phyloP scores from a whole-genome alignment of 2,888 invertebrate species.

The Epirrita christyi region DNA sequence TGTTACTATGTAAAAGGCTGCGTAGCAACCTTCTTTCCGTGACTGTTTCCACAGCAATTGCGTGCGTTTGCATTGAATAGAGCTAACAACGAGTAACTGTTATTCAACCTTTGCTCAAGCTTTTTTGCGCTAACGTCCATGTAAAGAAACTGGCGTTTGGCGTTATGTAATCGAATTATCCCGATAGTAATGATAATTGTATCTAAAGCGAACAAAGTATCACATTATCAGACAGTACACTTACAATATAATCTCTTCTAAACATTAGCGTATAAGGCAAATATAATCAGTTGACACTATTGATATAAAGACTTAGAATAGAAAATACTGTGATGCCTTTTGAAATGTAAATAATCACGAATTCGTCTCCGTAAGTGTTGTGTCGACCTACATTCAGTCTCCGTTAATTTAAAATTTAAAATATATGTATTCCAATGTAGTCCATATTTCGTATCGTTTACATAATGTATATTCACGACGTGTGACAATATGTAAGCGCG shows the following conservation, averaged over 20 bases:
- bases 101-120: conserved; percentile 38
- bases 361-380: background rate
- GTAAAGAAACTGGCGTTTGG: conserved; percentile 36
- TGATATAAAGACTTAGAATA: background rate
- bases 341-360: background rate
- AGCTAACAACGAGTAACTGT: conserved; percentile 40
- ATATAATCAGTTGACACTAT: conserved; percentile 17
- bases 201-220: conserved; percentile 20
- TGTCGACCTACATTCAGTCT: no score
- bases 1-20: conserved; percentile 43
- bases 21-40: conserved; percentile 43
- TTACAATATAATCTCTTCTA: conserved; percentile 16
- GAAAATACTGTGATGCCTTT: conserved; percentile 2
- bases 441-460: conserved; percentile 7
- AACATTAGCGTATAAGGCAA: conserved; percentile 12
- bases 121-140: conserved; percentile 34
- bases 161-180: conserved; percentile 37
- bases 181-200: conserved; percentile 33
- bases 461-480: conserved; percentile 11
- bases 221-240: conserved; percentile 12
- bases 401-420: no score
- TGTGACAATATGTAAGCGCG: conserved; percentile 35
- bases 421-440: conserved; percentile 3
- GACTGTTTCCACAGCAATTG: conserved; percentile 44
- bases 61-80: conserved; percentile 43